These are phyloP conservation scores for Rhadinocentrus ornatus DNA, from an alignment of 2,797 vertebrate genomes.

Conservation along the genomic window DNA sequence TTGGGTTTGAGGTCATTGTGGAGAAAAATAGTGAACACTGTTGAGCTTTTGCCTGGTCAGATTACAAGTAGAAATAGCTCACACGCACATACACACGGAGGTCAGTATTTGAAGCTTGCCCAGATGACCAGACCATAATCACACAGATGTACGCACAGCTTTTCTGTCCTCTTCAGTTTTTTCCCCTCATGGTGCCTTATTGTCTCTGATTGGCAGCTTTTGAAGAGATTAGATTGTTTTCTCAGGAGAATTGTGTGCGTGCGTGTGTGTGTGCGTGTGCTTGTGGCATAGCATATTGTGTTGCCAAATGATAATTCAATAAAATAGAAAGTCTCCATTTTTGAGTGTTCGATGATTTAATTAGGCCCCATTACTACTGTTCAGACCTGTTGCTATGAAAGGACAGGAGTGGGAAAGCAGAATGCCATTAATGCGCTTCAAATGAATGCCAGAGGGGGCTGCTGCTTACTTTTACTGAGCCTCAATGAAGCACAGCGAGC, in stretches of 20 bases:
- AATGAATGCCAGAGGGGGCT: slow-evolving; percentile 58
- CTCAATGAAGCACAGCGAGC: slow-evolving; percentile 37
- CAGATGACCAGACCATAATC: slow-evolving; percentile 63
- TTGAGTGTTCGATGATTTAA: slow-evolving; percentile 56
- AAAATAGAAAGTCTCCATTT: slow-evolving; percentile 47
- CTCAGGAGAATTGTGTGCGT: slow-evolving; percentile 36
- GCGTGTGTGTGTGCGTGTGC: too few relatives aligned
- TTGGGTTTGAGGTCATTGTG: slow-evolving; percentile 33
- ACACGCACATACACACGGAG: slow-evolving; percentile 38
- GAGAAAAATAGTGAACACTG: slow-evolving; percentile 29
- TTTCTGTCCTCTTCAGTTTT: slow-evolving; percentile 30
- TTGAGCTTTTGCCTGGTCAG: slow-evolving; percentile 49
- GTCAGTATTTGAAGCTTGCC: slow-evolving; percentile 52
- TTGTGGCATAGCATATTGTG: slow-evolving; percentile 25
- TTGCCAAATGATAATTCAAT: slow-evolving; percentile 49
- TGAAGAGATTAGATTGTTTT: slow-evolving; percentile 56
- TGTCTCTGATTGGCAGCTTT: slow-evolving; percentile 61
- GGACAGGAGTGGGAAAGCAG: slow-evolving; percentile 57
- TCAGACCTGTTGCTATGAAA: slow-evolving; percentile 70
- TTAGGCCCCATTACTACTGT: slow-evolving; percentile 50
- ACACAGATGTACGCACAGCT: slow-evolving; percentile 70
- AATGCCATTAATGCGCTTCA: slow-evolving; percentile 63
- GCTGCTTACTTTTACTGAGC: slow-evolving; percentile 63
- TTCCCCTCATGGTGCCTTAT: slow-evolving; percentile 33
- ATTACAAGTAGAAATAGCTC: slow-evolving; percentile 41